Conservation (phyloP, 1,140 invertebrate genomes). For the Mesaphorura yosii region DNA sequence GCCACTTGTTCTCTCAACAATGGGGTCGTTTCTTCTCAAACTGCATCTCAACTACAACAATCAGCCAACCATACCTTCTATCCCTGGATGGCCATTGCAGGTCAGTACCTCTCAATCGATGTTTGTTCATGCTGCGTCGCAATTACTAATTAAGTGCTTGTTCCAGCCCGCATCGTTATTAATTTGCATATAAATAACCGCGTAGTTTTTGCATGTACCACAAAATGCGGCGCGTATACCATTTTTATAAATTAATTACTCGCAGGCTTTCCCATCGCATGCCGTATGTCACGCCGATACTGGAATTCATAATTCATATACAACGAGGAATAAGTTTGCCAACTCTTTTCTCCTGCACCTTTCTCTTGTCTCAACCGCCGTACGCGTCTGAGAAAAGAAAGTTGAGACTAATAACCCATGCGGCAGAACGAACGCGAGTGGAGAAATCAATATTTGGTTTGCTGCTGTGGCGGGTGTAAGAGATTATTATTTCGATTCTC, state of each 20-base stretch:
- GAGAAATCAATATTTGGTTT: too few species aligned
- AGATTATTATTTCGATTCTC: constrained; percentile 19
- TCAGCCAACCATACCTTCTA: constrained; percentile 83
- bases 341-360: too few species aligned
- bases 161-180: background rate
- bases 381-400: too few species aligned
- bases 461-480: too few species aligned
- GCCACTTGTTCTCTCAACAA: constrained; percentile 61
- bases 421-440: too few species aligned
- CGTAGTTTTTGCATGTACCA: background rate
- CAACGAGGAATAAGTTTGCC: too few species aligned
- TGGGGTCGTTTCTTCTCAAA: constrained; percentile 50
- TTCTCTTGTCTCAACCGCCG: too few species aligned
- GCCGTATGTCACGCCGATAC: too few species aligned
- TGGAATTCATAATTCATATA: too few species aligned
- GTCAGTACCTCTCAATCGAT: constrained; percentile 43
- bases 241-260: background rate
- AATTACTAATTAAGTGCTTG: background rate
- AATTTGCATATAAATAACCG: background rate
- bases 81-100: constrained; percentile 97
- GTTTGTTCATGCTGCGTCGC: background rate
- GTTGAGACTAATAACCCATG: too few species aligned
- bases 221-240: background rate
- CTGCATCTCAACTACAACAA: constrained; percentile 62
- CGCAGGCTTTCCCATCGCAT: background rate